Evolutionary conservation across 2,797 vertebrate genomes (phyloP).

Genomic region (Echiichthys vipera): DNA sequence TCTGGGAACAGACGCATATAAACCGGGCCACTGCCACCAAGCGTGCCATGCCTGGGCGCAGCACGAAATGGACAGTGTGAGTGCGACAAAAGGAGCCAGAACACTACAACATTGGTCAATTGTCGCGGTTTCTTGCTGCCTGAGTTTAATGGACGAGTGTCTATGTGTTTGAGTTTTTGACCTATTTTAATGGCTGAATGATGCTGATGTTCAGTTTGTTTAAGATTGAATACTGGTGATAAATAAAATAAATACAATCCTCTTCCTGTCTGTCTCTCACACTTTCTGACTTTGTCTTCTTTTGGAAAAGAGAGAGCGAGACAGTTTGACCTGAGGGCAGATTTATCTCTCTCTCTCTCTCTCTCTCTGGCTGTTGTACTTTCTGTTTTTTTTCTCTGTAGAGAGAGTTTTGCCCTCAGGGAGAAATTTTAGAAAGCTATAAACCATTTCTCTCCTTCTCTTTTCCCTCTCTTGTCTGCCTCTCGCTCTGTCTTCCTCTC

Average conservation of each 20-base stretch:
- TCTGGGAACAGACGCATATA: too few species aligned
- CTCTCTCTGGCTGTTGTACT: conserved; percentile 21
- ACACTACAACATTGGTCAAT: too few species aligned
- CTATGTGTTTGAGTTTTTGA: not conserved
- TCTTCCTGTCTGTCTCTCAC: not conserved
- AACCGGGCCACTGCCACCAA: too few species aligned
- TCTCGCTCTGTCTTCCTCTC: not conserved
- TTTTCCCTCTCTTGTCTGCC: not conserved
- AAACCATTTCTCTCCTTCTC: conserved; percentile 33
- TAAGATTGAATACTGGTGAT: not conserved
- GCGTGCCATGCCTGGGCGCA: too few species aligned
- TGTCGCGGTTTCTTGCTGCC: too few species aligned
- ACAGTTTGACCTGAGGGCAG: conserved; percentile 50
- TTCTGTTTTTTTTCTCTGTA: conserved; percentile 44
- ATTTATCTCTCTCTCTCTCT: conserved; percentile 6
- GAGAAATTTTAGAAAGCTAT: conserved; percentile 53
- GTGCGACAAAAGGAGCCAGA: too few species aligned
- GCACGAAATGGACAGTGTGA: too few species aligned
- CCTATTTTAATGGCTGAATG: not conserved
- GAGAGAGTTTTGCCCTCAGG: conserved; percentile 45
- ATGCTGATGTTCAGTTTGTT: not conserved
- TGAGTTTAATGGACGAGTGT: too few species aligned
- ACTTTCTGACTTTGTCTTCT: not conserved
- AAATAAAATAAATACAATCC: not conserved
- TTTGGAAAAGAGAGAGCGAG: not conserved